Conservation (phyloP, 2,797 vertebrate genomes). For the Notolepis coatsorum region DNA sequence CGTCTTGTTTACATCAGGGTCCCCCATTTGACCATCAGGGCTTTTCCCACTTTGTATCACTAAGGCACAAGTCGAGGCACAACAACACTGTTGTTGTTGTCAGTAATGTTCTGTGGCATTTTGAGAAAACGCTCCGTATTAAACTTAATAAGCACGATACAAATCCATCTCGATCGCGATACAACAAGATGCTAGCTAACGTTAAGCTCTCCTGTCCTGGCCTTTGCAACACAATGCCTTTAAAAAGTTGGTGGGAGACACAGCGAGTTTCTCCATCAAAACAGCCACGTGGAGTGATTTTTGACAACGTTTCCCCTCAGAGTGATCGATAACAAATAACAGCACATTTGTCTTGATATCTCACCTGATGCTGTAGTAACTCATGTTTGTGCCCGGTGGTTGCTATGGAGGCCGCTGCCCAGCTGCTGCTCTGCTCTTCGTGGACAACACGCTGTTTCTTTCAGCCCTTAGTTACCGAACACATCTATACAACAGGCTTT, state of each 20-base stretch:
- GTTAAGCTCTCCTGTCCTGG: constrained; percentile 29
- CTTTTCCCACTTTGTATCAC: too few relatives aligned
- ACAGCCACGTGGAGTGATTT: neutral
- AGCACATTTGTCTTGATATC: constrained; percentile 8
- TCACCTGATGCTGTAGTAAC: constrained; percentile 87
- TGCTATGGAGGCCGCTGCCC: constrained; percentile 78
- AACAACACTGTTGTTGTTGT: too few relatives aligned
- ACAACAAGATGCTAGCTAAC: constrained; percentile 44
- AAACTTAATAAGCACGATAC: neutral
- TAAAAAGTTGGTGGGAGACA: constrained; percentile 67
- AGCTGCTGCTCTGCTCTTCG: constrained; percentile 4
- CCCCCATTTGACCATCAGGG: too few relatives aligned
- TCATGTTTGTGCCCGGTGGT: constrained; percentile 87
- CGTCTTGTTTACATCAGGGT: too few relatives aligned
- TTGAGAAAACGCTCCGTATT: too few relatives aligned
- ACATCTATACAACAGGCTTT: constrained; percentile 48
- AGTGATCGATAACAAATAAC: neutral
- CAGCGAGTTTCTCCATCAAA: constrained; percentile 36
- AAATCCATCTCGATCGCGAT: neutral
- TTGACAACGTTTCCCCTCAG: neutral
- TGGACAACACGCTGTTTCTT: constrained; percentile 26
- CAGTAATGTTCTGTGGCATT: too few relatives aligned
- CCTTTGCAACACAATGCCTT: constrained; percentile 31
- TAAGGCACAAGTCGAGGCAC: too few relatives aligned
- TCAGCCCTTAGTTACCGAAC: constrained; percentile 77